Evolutionary conservation across 2,797 vertebrate genomes (phyloP), one percentile per base, ranked within the genome.

Genomic region (Ptychobarbus kaznakovi): DNA sequence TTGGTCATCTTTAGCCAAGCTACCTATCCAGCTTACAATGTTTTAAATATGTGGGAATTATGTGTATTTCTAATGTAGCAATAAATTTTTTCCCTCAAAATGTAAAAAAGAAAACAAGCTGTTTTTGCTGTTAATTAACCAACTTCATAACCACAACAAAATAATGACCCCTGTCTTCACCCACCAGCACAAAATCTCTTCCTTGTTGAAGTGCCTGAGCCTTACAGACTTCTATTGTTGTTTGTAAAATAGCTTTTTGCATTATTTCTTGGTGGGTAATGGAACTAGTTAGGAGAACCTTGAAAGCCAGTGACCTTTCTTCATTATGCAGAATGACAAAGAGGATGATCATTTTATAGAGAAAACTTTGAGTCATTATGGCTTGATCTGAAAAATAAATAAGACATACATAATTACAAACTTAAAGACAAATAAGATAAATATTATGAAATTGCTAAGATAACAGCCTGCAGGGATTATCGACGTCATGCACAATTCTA

Each of bases 211-310:
- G 28, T 15, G 90, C 89, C 74, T 22, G 56, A 12, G 35, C 20
- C 46, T 15, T 65, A 80, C 89, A 90, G 20, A 88, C 77, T 2
- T 87, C 73, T 3, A 73, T 73, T 4, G 89, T 89, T 68, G 83
- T 84, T 40, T 84, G 44, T 22, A 89, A 84, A 49, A 91, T 86
- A 12, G 89, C 87, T 2, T 2, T 75, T 15, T 56, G 53, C 0
- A 84, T 89, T 46, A 90, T 91, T 20, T 77, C 22, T 5, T 61
- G 53, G 22, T 90, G 89, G 3, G 83, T 89, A 63, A 46, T 18
- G 0, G 85, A 65, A 1, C 2, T 32, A 13, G 3, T 20, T 11
- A 8, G 0, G 1, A 70, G 12, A 32, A 56, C 5, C 35, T 76
- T 69, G 53, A 89, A 89, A 9, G 84, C 73, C 80, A 65, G 32